Evolutionary conservation across 2,113 vertebrate genomes (phyloP), one percentile per base, ranked within the genome.

Genomic region (Mohoua ochrocephala): DNA sequence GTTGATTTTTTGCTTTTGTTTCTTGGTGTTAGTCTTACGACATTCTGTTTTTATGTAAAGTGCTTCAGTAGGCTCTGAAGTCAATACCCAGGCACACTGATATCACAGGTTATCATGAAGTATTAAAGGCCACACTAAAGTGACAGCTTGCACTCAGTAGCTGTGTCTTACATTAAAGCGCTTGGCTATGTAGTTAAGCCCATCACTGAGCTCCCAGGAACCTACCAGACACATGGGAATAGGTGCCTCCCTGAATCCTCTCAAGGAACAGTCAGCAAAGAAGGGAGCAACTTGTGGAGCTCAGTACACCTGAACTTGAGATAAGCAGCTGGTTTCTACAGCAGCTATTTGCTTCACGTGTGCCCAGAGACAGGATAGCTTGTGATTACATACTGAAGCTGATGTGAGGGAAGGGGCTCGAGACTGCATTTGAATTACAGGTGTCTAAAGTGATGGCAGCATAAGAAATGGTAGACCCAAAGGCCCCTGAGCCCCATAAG

Each of bases 31-130:
- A 53, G 42, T 42, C 31, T 54, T 30, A 35, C 0, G 4, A 47
- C 31, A 26, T 67, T 5, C 45, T 37, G 16, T 0, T 0, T 27
- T 85, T 27, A 17, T 0, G 0, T 31, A 18, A 94, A 81, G 30
- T 1, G 1, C 18, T 68, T 75, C 75, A 35, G 47, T 3, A 50
- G 52, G 28, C 28, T 92, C 64, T 61, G 9, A 74, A 81, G 42
- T 14, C 57, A 57, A 26, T 18, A 64, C 5, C 13, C 2, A 26
- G 41, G 41, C 49, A 44, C 4, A 0, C 8, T 47, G 63, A 26
- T 27, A 61, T 14, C 16, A 3, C 16, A 11, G 30, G 33, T 54
- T 83, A 18, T 37, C 35, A 4, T 9, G 7, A 50, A 53, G 20
- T 37, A 30, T 31, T 39, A 16, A 88, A 74, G 76, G 76, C 44